A percentile compares a stretch with the other conserved stretches of the same genome.
These are phyloP conservation scores for Neoscelio sp. DNA, from an alignment of 2,888 invertebrate genomes.

Conservation along the genomic window DNA sequence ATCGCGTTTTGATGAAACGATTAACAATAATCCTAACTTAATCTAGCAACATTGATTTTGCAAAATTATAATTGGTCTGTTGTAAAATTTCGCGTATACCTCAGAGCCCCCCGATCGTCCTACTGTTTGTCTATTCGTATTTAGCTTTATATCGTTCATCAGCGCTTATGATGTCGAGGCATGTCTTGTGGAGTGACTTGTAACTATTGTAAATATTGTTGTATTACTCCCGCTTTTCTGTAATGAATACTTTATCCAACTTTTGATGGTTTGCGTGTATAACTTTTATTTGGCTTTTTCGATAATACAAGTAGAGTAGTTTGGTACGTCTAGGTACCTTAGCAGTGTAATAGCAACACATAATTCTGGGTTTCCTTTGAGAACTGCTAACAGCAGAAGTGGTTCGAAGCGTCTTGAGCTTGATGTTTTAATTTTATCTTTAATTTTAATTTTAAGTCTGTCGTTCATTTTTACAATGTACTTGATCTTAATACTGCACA, in stretches of 20 bases:
- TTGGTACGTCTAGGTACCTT: slow-evolving; percentile 25
- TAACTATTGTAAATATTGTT: neutral
- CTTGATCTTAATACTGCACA: slow-evolving; percentile 43
- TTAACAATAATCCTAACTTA: too few species aligned
- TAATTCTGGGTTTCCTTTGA: neutral
- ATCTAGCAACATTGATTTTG: too few species aligned
- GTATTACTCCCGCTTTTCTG: slow-evolving; percentile 4
- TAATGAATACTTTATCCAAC: neutral
- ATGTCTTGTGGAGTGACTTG: slow-evolving; percentile 23
- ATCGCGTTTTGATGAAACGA: too few species aligned
- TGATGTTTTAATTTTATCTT: slow-evolving; percentile 44
- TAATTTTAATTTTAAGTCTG: slow-evolving; percentile 28
- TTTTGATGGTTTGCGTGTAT: neutral
- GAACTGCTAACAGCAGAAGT: slow-evolving; percentile 15
- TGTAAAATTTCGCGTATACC: too few species aligned
- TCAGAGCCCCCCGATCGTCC: too few species aligned
- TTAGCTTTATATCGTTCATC: slow-evolving; percentile 5
- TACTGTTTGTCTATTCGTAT: slow-evolving; percentile 4
- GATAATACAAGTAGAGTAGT: neutral
- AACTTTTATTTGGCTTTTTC: neutral
- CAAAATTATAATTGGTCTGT: too few species aligned
- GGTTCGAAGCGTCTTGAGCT: slow-evolving; percentile 30
- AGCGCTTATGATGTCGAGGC: slow-evolving; percentile 5
- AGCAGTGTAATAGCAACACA: slow-evolving; percentile 32
- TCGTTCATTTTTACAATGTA: slow-evolving; percentile 1